These are phyloP conservation scores for Halcyon chelicuti DNA, from an alignment of 2,797 vertebrate species.

Conservation along the genomic window DNA sequence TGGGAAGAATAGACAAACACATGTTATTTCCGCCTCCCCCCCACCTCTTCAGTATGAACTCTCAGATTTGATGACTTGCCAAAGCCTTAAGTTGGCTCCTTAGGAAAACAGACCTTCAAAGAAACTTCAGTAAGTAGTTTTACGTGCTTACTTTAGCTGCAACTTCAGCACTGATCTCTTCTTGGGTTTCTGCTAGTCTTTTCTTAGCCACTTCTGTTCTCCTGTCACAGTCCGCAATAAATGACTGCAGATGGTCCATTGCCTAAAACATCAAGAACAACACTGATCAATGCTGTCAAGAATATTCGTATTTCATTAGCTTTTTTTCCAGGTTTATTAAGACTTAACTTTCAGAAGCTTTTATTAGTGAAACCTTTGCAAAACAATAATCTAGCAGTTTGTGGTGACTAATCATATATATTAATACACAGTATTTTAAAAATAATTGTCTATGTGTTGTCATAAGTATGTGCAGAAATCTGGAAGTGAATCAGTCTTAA, in stretches of 20 bases:
- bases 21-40: not conserved
- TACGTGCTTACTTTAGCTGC: constrained; percentile 90
- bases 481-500: not conserved
- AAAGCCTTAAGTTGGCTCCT: not conserved
- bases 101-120: not conserved
- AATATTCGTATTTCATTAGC: not conserved
- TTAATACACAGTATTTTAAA: not conserved
- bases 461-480: not conserved
- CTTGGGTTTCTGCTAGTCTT: constrained; percentile 95
- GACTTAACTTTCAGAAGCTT: not conserved
- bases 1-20: not conserved
- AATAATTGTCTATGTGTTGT: not conserved
- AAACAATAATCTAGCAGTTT: not conserved
- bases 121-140: not conserved
- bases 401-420: not conserved
- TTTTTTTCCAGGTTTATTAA: not conserved
- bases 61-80: not conserved
- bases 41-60: not conserved
- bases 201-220: constrained; percentile 97
- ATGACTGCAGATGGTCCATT: constrained; percentile 96
- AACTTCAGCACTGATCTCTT: constrained; percentile 98
- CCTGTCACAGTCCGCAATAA: constrained; percentile 96
- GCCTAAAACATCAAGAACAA: constrained; percentile 81
- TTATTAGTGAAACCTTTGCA: not conserved
- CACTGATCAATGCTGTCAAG: constrained; percentile 13